phyloP scores from a whole-genome alignment of 2,888 invertebrate genomes.

The Eupithecia centaureata region DNA sequence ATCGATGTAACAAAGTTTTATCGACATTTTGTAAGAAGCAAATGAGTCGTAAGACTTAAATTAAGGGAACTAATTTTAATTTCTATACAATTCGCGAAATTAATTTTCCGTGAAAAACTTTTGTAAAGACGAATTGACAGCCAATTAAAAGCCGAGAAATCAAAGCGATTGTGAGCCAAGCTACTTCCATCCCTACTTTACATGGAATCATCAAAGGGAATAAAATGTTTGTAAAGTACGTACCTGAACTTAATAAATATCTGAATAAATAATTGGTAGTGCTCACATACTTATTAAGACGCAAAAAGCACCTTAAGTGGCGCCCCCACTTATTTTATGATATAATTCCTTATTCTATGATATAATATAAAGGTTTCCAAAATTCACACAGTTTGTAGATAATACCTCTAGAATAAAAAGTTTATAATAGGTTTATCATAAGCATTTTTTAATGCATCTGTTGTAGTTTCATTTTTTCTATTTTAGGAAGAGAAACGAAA shows the following conservation, averaged over 20 bases:
- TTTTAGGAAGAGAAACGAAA: too few species aligned
- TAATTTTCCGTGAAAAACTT: conserved; percentile 26
- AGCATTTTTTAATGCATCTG: too few species aligned
- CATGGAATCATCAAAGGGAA: conserved; percentile 4
- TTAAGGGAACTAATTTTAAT: conserved; percentile 16
- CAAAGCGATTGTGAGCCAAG: conserved; percentile 13
- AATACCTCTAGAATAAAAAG: too few species aligned
- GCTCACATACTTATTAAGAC: background rate
- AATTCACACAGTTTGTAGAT: too few species aligned
- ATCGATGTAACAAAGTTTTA: background rate
- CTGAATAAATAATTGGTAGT: background rate
- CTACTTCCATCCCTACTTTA: background rate
- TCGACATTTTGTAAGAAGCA: conserved; percentile 10
- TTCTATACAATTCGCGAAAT: conserved; percentile 31
- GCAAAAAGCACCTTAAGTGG: too few species aligned
- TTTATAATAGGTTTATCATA: too few species aligned
- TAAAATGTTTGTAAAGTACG: background rate
- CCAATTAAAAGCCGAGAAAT: conserved; percentile 27
- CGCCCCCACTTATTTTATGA: too few species aligned
- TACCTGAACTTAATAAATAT: background rate
- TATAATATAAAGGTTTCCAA: too few species aligned
- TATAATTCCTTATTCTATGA: too few species aligned
- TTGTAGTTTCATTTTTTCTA: too few species aligned
- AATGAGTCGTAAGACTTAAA: conserved; percentile 16
- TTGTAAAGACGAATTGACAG: conserved; percentile 33